A percentile compares a stretch with the other conserved stretches of the same genome.
These are phyloP conservation scores for Andricus curvator DNA, from an alignment of 2,888 invertebrate species.

Conservation along the genomic window DNA sequence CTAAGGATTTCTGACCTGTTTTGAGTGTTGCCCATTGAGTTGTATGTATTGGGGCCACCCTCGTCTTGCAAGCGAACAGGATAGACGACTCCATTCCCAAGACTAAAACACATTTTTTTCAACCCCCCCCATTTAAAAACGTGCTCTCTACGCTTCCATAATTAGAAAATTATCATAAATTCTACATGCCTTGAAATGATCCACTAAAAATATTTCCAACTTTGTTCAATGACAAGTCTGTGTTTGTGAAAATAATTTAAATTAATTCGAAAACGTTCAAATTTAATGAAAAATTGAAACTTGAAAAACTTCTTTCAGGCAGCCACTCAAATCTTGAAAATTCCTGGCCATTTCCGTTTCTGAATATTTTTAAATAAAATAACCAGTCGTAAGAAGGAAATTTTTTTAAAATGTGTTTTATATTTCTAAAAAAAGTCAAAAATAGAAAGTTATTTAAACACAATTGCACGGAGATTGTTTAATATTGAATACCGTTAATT, in stretches of 20 bases:
- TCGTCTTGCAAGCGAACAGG: conserved; percentile 88
- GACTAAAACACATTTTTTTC: conserved; percentile 83
- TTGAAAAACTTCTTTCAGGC: not conserved
- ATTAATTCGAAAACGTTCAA: not conserved
- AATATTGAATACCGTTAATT: no score
- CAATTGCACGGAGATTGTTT: no score
- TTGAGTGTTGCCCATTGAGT: conserved; percentile 93
- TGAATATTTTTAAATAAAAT: no score
- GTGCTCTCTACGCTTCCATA: conserved; percentile 33
- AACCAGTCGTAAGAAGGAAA: no score
- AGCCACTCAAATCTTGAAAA: no score
- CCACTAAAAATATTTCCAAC: not conserved
- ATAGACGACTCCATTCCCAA: conserved; percentile 93
- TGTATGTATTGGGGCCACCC: conserved; percentile 85
- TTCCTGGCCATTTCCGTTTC: no score
- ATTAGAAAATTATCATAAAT: not conserved
- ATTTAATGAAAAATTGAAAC: not conserved
- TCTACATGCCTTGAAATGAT: not conserved
- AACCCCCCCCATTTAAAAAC: conserved; percentile 67
- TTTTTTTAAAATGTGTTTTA: no score
- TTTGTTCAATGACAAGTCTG: not conserved
- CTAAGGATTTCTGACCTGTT: conserved; percentile 86
- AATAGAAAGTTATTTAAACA: no score
- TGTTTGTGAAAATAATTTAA: not conserved
- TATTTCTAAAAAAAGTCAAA: no score